Conservation (phyloP, 2,113 vertebrate genomes). For the Tachuris rubrigastra region DNA sequence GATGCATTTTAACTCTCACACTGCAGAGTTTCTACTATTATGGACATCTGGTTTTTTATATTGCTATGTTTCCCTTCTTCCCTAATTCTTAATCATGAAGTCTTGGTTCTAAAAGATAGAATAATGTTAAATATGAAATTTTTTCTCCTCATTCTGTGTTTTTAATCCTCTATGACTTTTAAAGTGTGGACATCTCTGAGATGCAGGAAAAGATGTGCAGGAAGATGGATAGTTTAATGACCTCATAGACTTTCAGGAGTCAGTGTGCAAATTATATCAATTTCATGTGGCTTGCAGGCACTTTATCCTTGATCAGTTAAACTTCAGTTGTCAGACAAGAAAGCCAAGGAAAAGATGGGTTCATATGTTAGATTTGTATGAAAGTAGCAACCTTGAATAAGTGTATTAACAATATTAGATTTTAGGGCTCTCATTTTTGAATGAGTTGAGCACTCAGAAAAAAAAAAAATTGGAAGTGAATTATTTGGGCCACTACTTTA, state of each 20-base stretch:
- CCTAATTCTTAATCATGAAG: background rate
- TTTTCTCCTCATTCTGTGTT: accelerated
- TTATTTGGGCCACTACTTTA: background rate
- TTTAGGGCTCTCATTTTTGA: background rate
- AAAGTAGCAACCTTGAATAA: background rate
- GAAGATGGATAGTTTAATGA: background rate
- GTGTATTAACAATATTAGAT: background rate
- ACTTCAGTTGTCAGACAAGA: background rate
- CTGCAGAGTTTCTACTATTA: background rate
- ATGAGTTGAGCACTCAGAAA: background rate
- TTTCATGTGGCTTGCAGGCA: background rate
- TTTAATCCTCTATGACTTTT: background rate
- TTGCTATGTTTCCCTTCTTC: background rate
- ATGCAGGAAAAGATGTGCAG: background rate
- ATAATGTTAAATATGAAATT: background rate
- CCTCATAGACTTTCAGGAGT: background rate
- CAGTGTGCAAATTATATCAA: background rate
- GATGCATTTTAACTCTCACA: background rate
- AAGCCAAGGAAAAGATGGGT: background rate
- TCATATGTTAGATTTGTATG: background rate
- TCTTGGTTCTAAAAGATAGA: background rate
- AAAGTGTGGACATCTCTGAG: background rate
- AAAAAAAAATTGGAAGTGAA: background rate
- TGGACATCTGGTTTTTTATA: background rate
- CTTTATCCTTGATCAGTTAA: background rate